Base-by-base conservation (phyloP, 2,113 vertebrate genomes). In the Conger conger region DNA sequence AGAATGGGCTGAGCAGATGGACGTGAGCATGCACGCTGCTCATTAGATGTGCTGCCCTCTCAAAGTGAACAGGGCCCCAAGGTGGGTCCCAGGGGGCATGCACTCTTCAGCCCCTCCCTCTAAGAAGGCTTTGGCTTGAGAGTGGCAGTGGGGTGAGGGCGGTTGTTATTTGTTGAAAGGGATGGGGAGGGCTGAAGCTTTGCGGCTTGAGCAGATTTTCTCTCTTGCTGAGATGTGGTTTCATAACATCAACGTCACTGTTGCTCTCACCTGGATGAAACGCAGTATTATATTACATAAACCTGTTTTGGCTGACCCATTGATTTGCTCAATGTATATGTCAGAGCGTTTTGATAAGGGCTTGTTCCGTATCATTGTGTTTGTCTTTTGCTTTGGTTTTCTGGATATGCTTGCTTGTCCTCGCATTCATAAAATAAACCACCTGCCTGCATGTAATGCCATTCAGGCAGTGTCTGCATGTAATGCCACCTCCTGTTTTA, bases 61-160 rank as follows among this genome's bases (percentile, higher is more conserved):
- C 45, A 50, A 50, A 50, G 5, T 50, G 45, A 50, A 50, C 45
- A 50, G 81, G 30, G 50, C 53, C 38, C 40, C 9, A 16, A 83
- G 36, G 45, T 84, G 81, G 79, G 79, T 53, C 40, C 63, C 54
- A n/a, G 40, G 30, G 23, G 27, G 45, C 35, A 84, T 27, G 37
- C 60, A 3, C 27, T 7, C 27, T 68, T 33, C 68, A n/a, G n/a
- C 86, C 76, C 87, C 3, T 1, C 57, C 23, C 18, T 63, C 88
- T 91, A 90, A 92, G 86, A 90, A 83, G 92, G 91, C 92, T 93
- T 92, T 90, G 85, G 89, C 84, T 85, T 87, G 87, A 60, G 88
- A 88, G 77, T 85, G 85, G 35, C 57, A 30, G 27, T 9, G 57
- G 77, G 76, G 40, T 38, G 87, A 92, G 84, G 87, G 76, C 78